Percentiles rank a stretch among this genome's conserved stretches.
Evolutionary conservation across 2,888 invertebrate species (phyloP).

Genomic region (Callimorpha dominula): DNA sequence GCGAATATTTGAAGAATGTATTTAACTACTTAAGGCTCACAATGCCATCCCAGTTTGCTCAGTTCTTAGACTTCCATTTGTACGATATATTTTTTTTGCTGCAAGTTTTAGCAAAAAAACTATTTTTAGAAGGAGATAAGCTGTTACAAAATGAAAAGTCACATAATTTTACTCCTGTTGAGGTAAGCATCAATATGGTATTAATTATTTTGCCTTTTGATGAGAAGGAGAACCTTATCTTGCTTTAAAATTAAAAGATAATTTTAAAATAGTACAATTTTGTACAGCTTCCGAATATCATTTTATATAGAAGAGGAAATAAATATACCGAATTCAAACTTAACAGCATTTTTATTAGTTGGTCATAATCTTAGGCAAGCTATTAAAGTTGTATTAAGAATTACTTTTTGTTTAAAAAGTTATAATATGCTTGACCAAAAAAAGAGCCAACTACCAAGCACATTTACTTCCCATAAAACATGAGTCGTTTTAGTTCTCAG

Average conservation of each 20-base stretch:
- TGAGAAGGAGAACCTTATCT: not conserved
- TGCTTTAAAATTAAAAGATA: not conserved
- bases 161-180: constrained; percentile 92
- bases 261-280: not conserved
- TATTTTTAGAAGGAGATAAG: constrained; percentile 92
- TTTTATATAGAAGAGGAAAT: not conserved
- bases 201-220: not conserved
- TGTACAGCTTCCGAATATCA: not conserved
- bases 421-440: no score
- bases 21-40: constrained; percentile 91
- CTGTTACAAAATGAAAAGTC: constrained; percentile 88
- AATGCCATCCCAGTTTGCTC: constrained; percentile 93
- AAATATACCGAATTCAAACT: no score
- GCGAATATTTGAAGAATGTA: constrained; percentile 92
- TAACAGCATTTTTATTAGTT: no score
- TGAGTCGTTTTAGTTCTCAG: no score
- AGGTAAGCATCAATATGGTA: constrained; percentile 81
- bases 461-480: no score
- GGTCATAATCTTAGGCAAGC: no score
- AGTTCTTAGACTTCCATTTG: constrained; percentile 95
- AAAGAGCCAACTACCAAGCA: no score
- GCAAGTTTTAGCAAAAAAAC: constrained; percentile 92
- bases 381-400: no score
- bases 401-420: no score
- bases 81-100: constrained; percentile 96